Evolutionary conservation across 2,797 vertebrate species (phyloP).

Genomic region (Halcyon leucocephala): DNA sequence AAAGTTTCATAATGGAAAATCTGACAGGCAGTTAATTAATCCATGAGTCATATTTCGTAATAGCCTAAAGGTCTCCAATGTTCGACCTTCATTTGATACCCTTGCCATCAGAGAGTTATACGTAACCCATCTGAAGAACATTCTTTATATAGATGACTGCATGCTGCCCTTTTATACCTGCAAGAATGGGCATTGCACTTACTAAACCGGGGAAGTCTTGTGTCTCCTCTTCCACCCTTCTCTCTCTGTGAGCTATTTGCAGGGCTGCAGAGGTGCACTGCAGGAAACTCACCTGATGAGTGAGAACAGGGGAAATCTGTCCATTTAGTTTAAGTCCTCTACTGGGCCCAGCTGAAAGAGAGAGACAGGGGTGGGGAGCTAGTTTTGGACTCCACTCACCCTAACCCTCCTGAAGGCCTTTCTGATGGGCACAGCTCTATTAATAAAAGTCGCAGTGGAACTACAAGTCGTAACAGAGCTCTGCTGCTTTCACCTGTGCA

Average conservation of each 20-base stretch:
- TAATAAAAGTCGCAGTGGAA: not conserved
- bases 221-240: not conserved
- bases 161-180: slow-evolving; percentile 55
- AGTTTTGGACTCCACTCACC: not conserved
- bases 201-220: not conserved
- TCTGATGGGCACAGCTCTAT: not conserved
- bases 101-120: slow-evolving; percentile 41
- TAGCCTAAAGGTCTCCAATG: slow-evolving; percentile 67
- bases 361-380: not conserved
- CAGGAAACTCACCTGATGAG: not conserved
- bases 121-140: slow-evolving; percentile 54
- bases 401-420: not conserved
- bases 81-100: slow-evolving; percentile 69
- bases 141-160: slow-evolving; percentile 64
- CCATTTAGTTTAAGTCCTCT: not conserved
- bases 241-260: not conserved
- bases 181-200: not conserved
- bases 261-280: not conserved
- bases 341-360: not conserved
- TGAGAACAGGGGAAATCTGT: not conserved
- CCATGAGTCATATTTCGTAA: slow-evolving; percentile 66
- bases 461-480: not conserved
- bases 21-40: slow-evolving; percentile 64
- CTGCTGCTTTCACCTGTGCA: not conserved
- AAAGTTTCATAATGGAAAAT: slow-evolving; percentile 71